A percentile compares a stretch with the other conserved stretches of the same genome.
phyloP scores from a whole-genome alignment of 2,888 invertebrate genomes.

The Ophion ventricosus region DNA sequence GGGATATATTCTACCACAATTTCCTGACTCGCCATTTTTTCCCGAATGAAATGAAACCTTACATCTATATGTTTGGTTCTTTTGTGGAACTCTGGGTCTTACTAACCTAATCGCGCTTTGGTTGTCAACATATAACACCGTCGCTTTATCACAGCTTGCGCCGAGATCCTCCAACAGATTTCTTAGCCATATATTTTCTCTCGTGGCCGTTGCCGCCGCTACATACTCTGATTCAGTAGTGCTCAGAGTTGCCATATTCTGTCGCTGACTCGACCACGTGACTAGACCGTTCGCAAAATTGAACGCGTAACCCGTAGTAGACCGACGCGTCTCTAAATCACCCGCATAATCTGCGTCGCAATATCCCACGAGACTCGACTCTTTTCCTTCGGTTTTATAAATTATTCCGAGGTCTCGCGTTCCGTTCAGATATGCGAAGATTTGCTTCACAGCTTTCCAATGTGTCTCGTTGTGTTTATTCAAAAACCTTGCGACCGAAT shows the following conservation, averaged over 20 bases:
- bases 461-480: conserved; percentile 61
- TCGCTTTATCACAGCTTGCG: neutral
- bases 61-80: conserved; percentile 40
- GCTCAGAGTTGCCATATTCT: conserved; percentile 25
- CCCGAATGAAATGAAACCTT: conserved; percentile 11
- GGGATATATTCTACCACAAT: neutral
- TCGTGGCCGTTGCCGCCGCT: conserved; percentile 15
- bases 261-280: conserved; percentile 64
- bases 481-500: conserved; percentile 59
- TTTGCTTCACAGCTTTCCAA: conserved; percentile 64
- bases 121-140: conserved; percentile 24
- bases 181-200: conserved; percentile 34
- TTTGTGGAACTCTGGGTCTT: conserved; percentile 30
- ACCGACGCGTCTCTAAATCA: conserved; percentile 50
- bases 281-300: conserved; percentile 54
- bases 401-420: conserved; percentile 57
- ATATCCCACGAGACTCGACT: conserved; percentile 52
- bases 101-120: conserved; percentile 27
- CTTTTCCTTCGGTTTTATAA: conserved; percentile 45
- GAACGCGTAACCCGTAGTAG: conserved; percentile 68
- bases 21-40: neutral
- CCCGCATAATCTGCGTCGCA: conserved; percentile 68
- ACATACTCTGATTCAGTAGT: conserved; percentile 39
- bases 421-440: conserved; percentile 58
- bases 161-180: conserved; percentile 2